Conservation (phyloP, 2,797 vertebrate species). For the Halcyon leucocephala region DNA sequence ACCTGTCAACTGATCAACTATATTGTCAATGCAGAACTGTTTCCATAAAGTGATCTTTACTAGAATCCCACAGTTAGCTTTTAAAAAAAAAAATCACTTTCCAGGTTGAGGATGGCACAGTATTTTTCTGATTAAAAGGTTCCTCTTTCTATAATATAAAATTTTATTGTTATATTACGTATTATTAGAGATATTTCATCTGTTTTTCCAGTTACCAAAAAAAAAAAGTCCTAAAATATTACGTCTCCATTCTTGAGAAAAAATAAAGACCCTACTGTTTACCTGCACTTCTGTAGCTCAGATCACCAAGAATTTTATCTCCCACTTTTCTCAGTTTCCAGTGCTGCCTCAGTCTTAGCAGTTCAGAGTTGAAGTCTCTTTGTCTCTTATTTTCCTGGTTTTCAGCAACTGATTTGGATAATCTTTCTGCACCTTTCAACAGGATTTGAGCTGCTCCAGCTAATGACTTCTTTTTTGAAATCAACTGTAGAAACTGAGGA, state of each 20-base stretch:
- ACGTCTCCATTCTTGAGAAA: neutral
- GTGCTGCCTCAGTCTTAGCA: conserved; percentile 92
- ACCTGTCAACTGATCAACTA: neutral
- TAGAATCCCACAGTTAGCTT: neutral
- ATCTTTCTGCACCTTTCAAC: conserved; percentile 92
- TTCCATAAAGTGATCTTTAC: neutral
- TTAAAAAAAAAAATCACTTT: neutral
- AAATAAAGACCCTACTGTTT: neutral
- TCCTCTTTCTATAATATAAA: neutral
- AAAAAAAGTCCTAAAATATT: neutral
- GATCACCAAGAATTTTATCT: conserved; percentile 97
- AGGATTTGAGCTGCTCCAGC: conserved; percentile 94
- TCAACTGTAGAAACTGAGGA: conserved; percentile 93
- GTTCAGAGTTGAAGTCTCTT: conserved; percentile 95
- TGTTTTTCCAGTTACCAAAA: neutral
- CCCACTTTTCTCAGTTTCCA: conserved; percentile 98
- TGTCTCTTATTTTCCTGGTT: conserved; percentile 94
- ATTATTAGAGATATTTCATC: neutral
- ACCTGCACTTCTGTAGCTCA: conserved; percentile 98
- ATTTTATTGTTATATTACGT: neutral
- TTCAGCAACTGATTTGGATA: conserved; percentile 93
- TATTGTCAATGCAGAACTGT: neutral
- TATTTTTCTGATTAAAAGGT: neutral
- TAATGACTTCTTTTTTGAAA: conserved; percentile 95
- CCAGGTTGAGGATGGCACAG: neutral